Evolutionary conservation across 2,888 invertebrate genomes (phyloP).

Genomic region (Onchidella celtica): DNA sequence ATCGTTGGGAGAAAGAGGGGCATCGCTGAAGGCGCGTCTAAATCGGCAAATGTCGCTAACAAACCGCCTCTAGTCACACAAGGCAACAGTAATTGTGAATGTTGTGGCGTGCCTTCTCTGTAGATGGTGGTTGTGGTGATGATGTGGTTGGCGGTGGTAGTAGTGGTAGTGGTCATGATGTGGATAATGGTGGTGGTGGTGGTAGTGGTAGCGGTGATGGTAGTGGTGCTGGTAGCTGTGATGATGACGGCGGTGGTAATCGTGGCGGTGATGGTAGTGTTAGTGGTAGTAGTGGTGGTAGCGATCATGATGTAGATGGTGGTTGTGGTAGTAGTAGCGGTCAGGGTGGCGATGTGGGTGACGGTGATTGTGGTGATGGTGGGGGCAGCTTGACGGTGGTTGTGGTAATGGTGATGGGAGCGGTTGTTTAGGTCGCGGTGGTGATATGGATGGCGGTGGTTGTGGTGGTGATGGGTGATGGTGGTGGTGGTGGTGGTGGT

Average conservation of each 20-base stretch:
- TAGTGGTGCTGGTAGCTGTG: not conserved
- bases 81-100: too few relatives aligned
- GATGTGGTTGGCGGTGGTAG: too few relatives aligned
- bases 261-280: not conserved
- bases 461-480: not conserved
- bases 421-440: not conserved
- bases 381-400: not conserved
- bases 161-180: too few relatives aligned
- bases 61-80: too few relatives aligned
- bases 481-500: too few relatives aligned
- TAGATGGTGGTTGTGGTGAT: too few relatives aligned
- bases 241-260: not conserved
- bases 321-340: not conserved
- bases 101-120: too few relatives aligned
- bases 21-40: too few relatives aligned
- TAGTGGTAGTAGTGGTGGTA: not conserved
- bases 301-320: not conserved
- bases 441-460: not conserved
- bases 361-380: not conserved
- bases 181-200: not conserved
- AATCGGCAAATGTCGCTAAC: too few relatives aligned
- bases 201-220: not conserved
- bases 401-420: not conserved
- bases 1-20: too few relatives aligned
- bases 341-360: not conserved